phyloP scores from a whole-genome alignment of 2,888 invertebrate species.

The Ochropacha duplaris region DNA sequence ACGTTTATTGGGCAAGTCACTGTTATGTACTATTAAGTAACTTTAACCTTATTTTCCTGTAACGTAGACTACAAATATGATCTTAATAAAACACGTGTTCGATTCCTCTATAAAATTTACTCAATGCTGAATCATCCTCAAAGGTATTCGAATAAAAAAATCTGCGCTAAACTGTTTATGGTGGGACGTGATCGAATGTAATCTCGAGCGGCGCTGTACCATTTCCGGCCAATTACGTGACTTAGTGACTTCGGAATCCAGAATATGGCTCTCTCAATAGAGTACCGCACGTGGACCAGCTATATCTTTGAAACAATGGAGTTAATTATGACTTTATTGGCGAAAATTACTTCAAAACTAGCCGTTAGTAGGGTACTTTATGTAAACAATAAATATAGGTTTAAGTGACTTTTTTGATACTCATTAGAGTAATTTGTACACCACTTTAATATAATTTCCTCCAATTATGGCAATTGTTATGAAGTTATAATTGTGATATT shows the following conservation, averaged over 20 bases:
- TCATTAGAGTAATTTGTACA: not conserved
- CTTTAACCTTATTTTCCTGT: not conserved
- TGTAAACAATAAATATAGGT: not conserved
- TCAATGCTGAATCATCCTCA: conserved; percentile 34
- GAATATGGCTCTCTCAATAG: conserved; percentile 39
- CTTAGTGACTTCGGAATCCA: conserved; percentile 51
- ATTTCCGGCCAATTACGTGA: conserved; percentile 71
- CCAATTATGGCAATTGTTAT: not conserved
- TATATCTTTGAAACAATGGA: conserved; percentile 31
- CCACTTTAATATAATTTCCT: not conserved
- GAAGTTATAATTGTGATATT: not conserved
- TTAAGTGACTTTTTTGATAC: not conserved
- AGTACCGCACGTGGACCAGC: conserved; percentile 16
- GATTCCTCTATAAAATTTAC: conserved; percentile 24
- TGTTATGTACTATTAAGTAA: conserved; percentile 1
- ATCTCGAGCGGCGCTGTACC: conserved; percentile 59
- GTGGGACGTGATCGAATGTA: conserved; percentile 65
- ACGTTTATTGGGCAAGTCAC: conserved; percentile 28
- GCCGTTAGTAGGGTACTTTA: not conserved
- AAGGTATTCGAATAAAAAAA: conserved; percentile 46
- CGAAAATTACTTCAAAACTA: conserved; percentile 22
- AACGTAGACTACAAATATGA: not conserved
- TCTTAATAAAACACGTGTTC: conserved; percentile 9
- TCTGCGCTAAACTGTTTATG: conserved; percentile 67
- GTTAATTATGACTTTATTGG: conserved; percentile 44